Evolutionary conservation across 2,888 invertebrate genomes (phyloP).

Genomic region (Ephialtes manifestator): DNA sequence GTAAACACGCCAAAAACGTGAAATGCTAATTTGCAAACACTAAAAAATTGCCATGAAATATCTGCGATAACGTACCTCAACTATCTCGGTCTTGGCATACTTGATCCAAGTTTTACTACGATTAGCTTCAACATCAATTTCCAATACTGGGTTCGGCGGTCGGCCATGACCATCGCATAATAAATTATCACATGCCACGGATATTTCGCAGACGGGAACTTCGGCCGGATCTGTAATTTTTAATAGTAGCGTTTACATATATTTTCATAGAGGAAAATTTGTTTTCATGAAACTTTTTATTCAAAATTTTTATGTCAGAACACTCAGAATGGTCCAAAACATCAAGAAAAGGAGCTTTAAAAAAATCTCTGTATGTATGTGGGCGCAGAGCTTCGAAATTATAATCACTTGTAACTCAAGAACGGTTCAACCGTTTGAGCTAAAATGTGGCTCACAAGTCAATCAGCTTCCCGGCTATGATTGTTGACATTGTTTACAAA

Average conservation of each 20-base stretch:
- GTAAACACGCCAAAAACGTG: not conserved
- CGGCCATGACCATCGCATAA: slow-evolving; percentile 94
- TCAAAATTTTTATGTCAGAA: too few species aligned
- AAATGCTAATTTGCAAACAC: not conserved
- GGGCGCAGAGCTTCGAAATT: too few species aligned
- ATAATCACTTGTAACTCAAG: too few species aligned
- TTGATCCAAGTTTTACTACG: slow-evolving; percentile 91
- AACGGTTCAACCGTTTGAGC: too few species aligned
- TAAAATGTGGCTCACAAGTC: too few species aligned
- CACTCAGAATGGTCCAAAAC: too few species aligned
- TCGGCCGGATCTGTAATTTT: slow-evolving; percentile 91
- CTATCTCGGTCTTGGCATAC: slow-evolving; percentile 95
- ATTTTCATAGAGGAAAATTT: not conserved
- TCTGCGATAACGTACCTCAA: slow-evolving; percentile 89
- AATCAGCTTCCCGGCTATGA: too few species aligned
- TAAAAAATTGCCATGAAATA: not conserved
- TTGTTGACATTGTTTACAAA: too few species aligned
- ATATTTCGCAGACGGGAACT: slow-evolving; percentile 94
- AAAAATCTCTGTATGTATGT: too few species aligned
- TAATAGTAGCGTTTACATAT: not conserved
- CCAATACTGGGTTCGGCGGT: slow-evolving; percentile 94
- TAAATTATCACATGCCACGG: slow-evolving; percentile 95
- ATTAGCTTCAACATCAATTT: slow-evolving; percentile 88
- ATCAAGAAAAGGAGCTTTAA: too few species aligned
- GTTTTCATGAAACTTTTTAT: too few species aligned